A percentile compares a stretch with the other conserved stretches of the same genome.
These are phyloP conservation scores for Drosophila diplacantha DNA, from an alignment of 2,888 invertebrate species.

Conservation along the genomic window DNA sequence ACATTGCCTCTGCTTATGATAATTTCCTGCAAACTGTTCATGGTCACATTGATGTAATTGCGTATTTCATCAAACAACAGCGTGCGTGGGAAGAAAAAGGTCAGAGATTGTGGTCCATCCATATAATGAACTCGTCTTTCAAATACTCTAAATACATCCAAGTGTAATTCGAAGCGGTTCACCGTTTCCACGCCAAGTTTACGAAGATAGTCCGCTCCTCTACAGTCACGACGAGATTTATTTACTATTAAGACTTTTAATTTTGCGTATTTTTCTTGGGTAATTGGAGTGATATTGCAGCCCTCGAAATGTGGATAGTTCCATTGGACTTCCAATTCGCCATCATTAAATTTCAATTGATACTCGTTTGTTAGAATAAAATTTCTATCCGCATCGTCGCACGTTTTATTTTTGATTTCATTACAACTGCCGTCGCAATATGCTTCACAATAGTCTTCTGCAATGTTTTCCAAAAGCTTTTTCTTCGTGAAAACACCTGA, in stretches of 20 bases:
- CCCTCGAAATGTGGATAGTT: not conserved
- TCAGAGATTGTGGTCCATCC: not conserved
- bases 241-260: slow-evolving; percentile 1
- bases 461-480: slow-evolving; percentile 4
- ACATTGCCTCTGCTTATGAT: not conserved
- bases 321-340: slow-evolving; percentile 12
- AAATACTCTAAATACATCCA: not conserved
- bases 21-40: slow-evolving; percentile 2
- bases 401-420: not conserved
- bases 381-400: slow-evolving; percentile 3
- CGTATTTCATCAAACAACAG: not conserved
- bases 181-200: slow-evolving; percentile 12
- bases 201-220: slow-evolving; percentile 8
- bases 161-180: slow-evolving; percentile 7
- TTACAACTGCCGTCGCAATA: slow-evolving; percentile 3
- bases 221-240: not conserved
- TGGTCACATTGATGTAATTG: not conserved
- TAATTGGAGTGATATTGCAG: not conserved
- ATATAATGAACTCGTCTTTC: slow-evolving; percentile 8
- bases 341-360: slow-evolving; percentile 2
- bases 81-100: not conserved
- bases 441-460: slow-evolving; percentile 1
- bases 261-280: not conserved
- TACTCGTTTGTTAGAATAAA: slow-evolving; percentile 6
- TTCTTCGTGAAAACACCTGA: not conserved